Conservation (phyloP, 92 coral and sea anemone genomes). For the Zoanthus solanderi region DNA sequence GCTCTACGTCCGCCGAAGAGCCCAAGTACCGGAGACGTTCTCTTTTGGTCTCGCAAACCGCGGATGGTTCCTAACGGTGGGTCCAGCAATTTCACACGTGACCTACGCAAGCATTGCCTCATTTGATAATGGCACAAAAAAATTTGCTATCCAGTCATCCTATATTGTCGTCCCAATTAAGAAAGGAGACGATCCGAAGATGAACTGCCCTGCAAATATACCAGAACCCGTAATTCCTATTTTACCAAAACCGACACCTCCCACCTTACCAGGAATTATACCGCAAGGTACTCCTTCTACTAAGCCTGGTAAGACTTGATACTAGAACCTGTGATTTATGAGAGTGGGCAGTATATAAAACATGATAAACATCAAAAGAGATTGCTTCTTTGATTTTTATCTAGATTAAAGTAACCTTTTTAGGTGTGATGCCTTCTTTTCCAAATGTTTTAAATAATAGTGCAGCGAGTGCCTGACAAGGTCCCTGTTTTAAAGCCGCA, state of each 20-base stretch:
- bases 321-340: not conserved
- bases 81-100: conserved; percentile 44
- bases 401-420: no score
- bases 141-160: conserved; percentile 71
- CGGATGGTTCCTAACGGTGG: conserved; percentile 69
- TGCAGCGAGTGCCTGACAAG: no score
- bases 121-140: conserved; percentile 65
- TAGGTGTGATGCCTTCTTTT: no score
- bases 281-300: conserved; percentile 9
- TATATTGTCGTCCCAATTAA: conserved; percentile 70
- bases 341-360: not conserved
- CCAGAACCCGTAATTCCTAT: not conserved
- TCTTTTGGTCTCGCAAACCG: conserved; percentile 79
- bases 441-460: no score
- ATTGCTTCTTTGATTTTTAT: no score
- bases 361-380: no score
- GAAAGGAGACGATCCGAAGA: conserved; percentile 61
- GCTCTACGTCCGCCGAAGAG: conserved; percentile 78
- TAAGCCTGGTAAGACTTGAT: conserved; percentile 25
- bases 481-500: no score
- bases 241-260: conserved; percentile 1
- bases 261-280: not conserved
- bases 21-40: conserved; percentile 72
- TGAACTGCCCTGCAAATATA: conserved; percentile 56
- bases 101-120: conserved; percentile 53